Conservation (phyloP, 2,113 vertebrate genomes). For the Lophura nycthemera region DNA sequence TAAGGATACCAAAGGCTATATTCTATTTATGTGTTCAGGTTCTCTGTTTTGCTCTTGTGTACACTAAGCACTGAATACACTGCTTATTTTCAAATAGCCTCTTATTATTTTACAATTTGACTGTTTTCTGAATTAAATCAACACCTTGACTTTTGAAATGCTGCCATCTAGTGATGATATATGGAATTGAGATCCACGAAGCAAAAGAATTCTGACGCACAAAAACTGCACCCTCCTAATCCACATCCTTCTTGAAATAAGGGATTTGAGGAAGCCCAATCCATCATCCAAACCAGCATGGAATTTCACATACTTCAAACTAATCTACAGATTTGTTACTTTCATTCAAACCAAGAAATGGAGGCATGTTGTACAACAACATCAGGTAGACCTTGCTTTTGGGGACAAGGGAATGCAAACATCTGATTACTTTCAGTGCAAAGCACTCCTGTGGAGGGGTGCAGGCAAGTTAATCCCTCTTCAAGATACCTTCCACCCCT, state of each 20-base stretch:
- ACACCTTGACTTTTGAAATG: not conserved
- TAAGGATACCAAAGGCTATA: not conserved
- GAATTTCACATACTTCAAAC: not conserved
- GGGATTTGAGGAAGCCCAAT: not conserved
- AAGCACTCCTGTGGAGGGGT: not conserved
- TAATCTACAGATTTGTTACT: not conserved
- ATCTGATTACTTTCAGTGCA: not conserved
- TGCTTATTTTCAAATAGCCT: not conserved
- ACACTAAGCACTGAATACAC: not conserved
- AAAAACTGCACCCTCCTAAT: fast-evolving
- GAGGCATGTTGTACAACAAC: not conserved
- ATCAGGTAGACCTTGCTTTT: not conserved
- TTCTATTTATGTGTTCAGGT: not conserved
- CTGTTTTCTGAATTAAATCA: not conserved
- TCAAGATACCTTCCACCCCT: not conserved
- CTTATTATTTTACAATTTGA: not conserved
- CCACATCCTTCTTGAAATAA: not conserved
- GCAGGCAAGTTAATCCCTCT: not conserved
- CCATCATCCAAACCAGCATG: fast-evolving
- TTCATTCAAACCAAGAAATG: not conserved
- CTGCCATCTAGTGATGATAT: slow-evolving; percentile 44
- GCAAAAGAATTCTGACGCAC: not conserved
- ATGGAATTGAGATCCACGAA: not conserved
- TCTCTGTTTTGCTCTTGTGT: not conserved
- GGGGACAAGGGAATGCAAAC: not conserved